Evolutionary conservation across 1,140 invertebrate genomes (phyloP).

Genomic region (Heliconius congener): DNA sequence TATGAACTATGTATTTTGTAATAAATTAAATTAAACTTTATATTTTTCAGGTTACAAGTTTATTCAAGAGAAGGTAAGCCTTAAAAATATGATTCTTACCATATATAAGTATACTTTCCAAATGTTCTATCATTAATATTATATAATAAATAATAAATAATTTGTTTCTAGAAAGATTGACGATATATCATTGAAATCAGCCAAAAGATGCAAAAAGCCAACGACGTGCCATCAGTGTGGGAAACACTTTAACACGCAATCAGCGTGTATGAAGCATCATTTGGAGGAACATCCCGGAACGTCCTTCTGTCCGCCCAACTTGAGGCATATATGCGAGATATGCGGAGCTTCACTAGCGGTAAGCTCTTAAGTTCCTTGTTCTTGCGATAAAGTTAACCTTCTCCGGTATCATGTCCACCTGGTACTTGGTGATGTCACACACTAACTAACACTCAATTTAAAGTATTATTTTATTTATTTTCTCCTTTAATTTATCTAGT

Average conservation of each 20-base stretch:
- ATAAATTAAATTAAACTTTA: neutral
- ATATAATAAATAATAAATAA: neutral
- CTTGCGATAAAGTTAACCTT: neutral
- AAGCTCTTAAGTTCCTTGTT: conserved; percentile 22
- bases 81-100: no score
- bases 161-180: conserved; percentile 17
- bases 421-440: neutral
- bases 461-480: no score
- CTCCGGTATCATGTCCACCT: neutral
- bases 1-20: neutral
- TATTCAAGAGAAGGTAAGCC: conserved; percentile 26
- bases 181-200: conserved; percentile 19
- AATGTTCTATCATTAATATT: neutral
- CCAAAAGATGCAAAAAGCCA: conserved; percentile 20
- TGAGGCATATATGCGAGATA: conserved; percentile 75
- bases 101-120: no score
- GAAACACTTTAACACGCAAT: conserved; percentile 61
- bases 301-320: conserved; percentile 55
- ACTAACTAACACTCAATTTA: no score
- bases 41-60: conserved; percentile 31
- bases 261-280: conserved; percentile 66
- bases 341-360: conserved; percentile 77
- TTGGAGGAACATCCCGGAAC: conserved; percentile 58
- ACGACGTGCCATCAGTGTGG: conserved; percentile 52
- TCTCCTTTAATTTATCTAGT: no score